These are phyloP conservation scores for Vulpes ferrilata DNA, from an alignment of 2,113 vertebrate genomes.

Conservation along the genomic window DNA sequence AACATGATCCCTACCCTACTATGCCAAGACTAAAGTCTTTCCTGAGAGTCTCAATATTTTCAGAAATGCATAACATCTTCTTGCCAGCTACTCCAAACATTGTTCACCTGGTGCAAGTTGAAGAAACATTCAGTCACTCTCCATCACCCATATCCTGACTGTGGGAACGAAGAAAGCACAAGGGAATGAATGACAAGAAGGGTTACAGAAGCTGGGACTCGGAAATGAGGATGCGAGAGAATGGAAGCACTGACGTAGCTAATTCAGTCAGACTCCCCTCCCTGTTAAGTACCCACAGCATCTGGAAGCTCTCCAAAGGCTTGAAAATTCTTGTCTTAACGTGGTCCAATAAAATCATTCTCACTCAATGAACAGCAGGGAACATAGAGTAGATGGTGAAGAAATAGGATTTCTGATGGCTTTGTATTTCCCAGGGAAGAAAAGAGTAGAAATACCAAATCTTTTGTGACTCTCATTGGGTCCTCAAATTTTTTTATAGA, in stretches of 20 bases:
- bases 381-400: neutral
- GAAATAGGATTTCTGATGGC: neutral
- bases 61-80: slow-evolving; percentile 30
- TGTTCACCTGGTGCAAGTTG: neutral
- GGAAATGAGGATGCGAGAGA: neutral
- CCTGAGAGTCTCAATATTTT: slow-evolving; percentile 9
- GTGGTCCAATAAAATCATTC: neutral
- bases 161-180: slow-evolving; percentile 14
- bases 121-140: neutral
- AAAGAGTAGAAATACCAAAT: neutral
- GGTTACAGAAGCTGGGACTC: neutral
- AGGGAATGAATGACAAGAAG: neutral
- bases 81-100: slow-evolving; percentile 20
- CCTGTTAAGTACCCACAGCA: neutral
- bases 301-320: neutral
- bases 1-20: neutral
- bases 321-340: slow-evolving; percentile 5
- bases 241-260: neutral
- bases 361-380: neutral
- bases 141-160: neutral
- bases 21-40: neutral
- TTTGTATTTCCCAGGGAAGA: neutral
- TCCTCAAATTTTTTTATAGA: slow-evolving; percentile 48
- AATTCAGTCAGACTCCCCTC: neutral
- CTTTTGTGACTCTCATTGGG: neutral